These are phyloP conservation scores for Spodoptera exigua DNA, from an alignment of 2,888 invertebrate species.

Conservation along the genomic window DNA sequence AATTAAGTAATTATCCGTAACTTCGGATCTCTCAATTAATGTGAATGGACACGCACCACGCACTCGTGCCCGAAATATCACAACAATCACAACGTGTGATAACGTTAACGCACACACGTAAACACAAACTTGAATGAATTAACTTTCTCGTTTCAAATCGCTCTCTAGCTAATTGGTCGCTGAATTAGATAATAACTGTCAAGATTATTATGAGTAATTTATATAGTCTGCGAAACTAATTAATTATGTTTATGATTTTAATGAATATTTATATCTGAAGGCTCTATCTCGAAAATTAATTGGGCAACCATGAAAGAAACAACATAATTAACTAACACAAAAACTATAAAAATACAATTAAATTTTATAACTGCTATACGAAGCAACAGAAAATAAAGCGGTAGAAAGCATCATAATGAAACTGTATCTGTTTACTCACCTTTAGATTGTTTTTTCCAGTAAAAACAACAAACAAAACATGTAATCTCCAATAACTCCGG, in stretches of 20 bases:
- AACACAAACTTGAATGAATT: constrained; percentile 47
- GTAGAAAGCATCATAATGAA: constrained; percentile 1
- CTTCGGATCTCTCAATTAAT: constrained; percentile 54
- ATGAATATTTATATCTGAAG: constrained; percentile 43
- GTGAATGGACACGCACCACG: constrained; percentile 56
- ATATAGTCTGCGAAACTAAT: constrained; percentile 42
- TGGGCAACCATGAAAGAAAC: constrained; percentile 27
- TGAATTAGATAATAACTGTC: constrained; percentile 54
- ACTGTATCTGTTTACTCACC: constrained; percentile 51
- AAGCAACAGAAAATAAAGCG: constrained; percentile 20
- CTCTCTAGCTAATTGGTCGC: constrained; percentile 46
- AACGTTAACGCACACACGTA: constrained; percentile 42
- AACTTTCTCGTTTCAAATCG: constrained; percentile 53
- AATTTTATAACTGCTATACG: neutral
- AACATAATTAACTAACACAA: constrained; percentile 17
- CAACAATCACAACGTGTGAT: constrained; percentile 31
- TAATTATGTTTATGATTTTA: constrained; percentile 38
- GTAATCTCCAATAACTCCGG: constrained; percentile 59
- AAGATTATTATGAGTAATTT: constrained; percentile 44
- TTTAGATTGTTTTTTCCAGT: constrained; percentile 46
- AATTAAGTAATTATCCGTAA: constrained; percentile 56
- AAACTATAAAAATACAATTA: neutral
- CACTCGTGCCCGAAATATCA: constrained; percentile 45
- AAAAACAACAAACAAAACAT: constrained; percentile 55
- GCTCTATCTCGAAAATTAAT: constrained; percentile 22